These are phyloP conservation scores for Acanthopagrus latus DNA, from an alignment of 2,797 vertebrate species.

Conservation along the genomic window DNA sequence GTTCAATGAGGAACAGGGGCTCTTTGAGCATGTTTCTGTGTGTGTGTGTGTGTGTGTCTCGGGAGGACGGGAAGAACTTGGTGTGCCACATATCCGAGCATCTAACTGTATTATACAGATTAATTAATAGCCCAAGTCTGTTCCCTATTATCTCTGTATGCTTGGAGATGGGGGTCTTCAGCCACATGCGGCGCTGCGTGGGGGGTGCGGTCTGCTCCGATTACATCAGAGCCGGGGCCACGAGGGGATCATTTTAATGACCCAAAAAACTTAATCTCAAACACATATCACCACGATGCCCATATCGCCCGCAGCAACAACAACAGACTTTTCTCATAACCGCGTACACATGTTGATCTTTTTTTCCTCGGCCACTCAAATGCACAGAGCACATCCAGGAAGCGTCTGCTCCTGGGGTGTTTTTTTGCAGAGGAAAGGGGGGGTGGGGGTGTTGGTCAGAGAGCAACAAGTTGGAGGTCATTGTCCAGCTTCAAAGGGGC, in stretches of 20 bases:
- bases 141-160: constrained; percentile 76
- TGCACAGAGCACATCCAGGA: constrained; percentile 30
- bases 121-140: constrained; percentile 78
- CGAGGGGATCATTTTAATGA: constrained; percentile 70
- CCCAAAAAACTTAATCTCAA: constrained; percentile 43
- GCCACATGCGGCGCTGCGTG: constrained; percentile 73
- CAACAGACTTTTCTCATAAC: constrained; percentile 5
- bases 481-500: constrained; percentile 80
- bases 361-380: neutral
- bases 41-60: constrained; percentile 2
- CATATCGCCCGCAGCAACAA: constrained; percentile 21
- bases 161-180: constrained; percentile 62
- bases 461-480: constrained; percentile 81
- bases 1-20: constrained; percentile 18
- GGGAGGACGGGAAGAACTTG: constrained; percentile 5
- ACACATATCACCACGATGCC: constrained; percentile 40
- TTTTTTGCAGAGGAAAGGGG: constrained; percentile 22
- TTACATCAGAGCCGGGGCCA: constrained; percentile 75
- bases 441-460: constrained; percentile 22
- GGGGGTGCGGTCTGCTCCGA: constrained; percentile 69
- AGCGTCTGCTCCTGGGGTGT: constrained; percentile 16
- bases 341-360: neutral
- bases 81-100: constrained; percentile 54
- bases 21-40: constrained; percentile 8
- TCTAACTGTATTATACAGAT: constrained; percentile 67